Conservation (phyloP, 2,888 invertebrate genomes). For the Drosophila seclusa region DNA sequence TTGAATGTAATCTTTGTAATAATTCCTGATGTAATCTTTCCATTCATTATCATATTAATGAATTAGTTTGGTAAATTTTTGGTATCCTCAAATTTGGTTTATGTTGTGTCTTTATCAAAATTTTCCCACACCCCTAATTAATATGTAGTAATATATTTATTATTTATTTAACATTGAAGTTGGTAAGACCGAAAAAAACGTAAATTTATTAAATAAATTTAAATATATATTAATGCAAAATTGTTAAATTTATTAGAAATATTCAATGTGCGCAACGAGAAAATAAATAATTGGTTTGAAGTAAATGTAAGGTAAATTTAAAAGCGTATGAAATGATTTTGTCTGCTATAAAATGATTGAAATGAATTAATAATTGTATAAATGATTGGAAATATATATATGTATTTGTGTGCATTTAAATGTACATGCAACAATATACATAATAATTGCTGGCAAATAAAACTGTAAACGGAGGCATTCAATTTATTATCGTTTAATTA, state of each 20-base stretch:
- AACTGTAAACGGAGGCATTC: not conserved
- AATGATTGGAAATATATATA: not conserved
- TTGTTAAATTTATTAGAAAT: not conserved
- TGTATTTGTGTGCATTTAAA: not conserved
- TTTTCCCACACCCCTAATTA: not conserved
- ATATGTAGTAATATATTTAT: not conserved
- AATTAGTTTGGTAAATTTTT: not conserved
- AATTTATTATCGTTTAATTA: not conserved
- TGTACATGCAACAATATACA: not conserved
- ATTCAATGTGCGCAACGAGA: not conserved
- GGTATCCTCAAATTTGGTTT: no score
- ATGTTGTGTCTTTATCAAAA: not conserved
- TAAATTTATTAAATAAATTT: not conserved
- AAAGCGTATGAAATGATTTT: not conserved
- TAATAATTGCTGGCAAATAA: not conserved
- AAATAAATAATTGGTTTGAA: not conserved
- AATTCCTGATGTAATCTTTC: no score
- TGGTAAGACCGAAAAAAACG: not conserved
- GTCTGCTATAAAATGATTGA: not conserved
- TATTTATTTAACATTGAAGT: not conserved
- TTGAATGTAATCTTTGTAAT: no score
- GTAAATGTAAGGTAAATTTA: no score
- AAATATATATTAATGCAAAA: not conserved
- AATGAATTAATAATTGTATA: not conserved
- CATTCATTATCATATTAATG: not conserved